These are phyloP conservation scores for Scaptodrosophila latifasciaeformis DNA, from an alignment of 2,888 invertebrate genomes.

Conservation along the genomic window DNA sequence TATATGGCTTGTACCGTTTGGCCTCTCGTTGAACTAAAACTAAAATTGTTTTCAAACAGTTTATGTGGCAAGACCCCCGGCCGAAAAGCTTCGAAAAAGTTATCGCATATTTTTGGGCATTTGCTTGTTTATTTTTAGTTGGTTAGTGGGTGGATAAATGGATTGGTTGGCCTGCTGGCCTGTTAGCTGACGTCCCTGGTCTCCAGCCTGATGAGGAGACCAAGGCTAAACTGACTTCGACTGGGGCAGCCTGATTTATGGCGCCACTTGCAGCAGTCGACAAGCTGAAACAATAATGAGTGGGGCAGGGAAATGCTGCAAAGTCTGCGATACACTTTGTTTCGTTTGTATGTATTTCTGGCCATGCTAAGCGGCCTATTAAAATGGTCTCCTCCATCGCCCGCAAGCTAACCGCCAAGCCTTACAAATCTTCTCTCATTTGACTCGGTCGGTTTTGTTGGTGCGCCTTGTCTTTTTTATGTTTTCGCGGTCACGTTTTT, in stretches of 20 bases:
- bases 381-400: slow-evolving; percentile 16
- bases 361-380: slow-evolving; percentile 36
- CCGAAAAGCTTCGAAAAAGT: background rate
- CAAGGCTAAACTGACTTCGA: too few relatives aligned
- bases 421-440: too few relatives aligned
- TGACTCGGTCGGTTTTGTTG: background rate
- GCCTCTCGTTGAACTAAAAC: slow-evolving; percentile 25
- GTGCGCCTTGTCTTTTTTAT: slow-evolving; percentile 39
- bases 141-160: background rate
- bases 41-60: slow-evolving; percentile 45
- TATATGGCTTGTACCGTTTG: slow-evolving; percentile 42
- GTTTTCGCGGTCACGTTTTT: slow-evolving; percentile 65
- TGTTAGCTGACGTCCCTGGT: too few relatives aligned
- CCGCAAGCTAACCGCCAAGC: too few relatives aligned
- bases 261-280: slow-evolving; percentile 55
- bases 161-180: slow-evolving; percentile 6
- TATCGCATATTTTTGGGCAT: background rate
- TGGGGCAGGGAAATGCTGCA: too few relatives aligned
- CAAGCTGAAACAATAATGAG: slow-evolving; percentile 39
- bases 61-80: background rate
- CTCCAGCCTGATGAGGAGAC: too few relatives aligned
- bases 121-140: background rate
- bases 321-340: slow-evolving; percentile 42
- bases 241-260: slow-evolving; percentile 46
- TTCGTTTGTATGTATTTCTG: too few relatives aligned